Conservation (phyloP, 2,888 invertebrate species). For the Nemotelus nigrinus region DNA sequence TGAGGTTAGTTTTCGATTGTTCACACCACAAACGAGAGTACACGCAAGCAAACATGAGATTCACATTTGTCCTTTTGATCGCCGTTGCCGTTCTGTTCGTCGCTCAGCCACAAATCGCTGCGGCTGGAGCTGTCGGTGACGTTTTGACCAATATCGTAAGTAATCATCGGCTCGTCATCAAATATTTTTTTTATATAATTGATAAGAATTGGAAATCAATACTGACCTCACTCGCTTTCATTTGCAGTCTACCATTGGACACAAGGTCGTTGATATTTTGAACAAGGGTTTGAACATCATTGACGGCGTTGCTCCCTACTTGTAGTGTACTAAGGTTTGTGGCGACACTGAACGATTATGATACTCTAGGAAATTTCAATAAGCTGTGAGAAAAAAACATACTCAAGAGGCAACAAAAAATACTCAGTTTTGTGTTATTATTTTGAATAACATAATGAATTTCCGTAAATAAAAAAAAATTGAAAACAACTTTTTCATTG, state of each 20-base stretch:
- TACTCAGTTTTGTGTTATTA: background rate
- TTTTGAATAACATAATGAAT: background rate
- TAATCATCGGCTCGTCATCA: background rate
- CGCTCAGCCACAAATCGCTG: background rate
- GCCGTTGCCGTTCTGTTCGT: background rate
- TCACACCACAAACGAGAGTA: slow-evolving; percentile 3
- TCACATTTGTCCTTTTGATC: background rate
- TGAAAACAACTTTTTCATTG: background rate
- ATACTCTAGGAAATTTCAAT: background rate
- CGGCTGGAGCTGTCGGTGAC: slow-evolving; percentile 1
- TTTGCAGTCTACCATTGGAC: background rate
- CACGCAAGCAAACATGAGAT: background rate
- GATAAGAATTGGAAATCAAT: background rate
- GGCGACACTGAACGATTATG: background rate
- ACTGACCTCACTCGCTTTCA: background rate
- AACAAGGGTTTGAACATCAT: background rate
- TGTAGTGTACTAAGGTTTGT: background rate
- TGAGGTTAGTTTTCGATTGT: background rate
- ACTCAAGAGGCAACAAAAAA: slow-evolving; percentile 2
- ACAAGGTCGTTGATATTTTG: slow-evolving; percentile 5
- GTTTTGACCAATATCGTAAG: background rate
- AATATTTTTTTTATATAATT: background rate
- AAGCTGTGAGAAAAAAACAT: background rate
- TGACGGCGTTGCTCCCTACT: background rate
- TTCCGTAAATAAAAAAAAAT: background rate